phyloP scores from a whole-genome alignment of 92 coral and sea anemone genomes.

The Zoanthus solanderi region DNA sequence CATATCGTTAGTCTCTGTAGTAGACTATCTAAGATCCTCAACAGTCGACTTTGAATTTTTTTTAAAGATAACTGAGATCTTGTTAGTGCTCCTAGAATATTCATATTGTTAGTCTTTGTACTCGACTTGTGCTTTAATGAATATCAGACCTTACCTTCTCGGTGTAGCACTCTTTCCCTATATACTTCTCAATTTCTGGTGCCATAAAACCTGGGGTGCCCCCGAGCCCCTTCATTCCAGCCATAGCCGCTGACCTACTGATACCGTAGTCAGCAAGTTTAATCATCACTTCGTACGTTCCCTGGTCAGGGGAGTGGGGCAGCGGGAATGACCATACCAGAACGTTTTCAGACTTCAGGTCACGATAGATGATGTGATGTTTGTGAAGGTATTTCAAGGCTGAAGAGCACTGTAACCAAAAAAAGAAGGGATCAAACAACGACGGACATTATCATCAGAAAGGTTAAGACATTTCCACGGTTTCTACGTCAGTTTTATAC shows the following conservation, averaged over 20 bases:
- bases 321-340: constrained; percentile 95
- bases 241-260: constrained; percentile 96
- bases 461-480: too few relatives aligned
- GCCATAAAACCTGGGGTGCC: constrained; percentile 99
- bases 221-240: constrained; percentile 98
- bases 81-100: too few relatives aligned
- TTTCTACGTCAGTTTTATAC: too few relatives aligned
- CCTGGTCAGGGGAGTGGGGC: constrained; percentile 81
- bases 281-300: constrained; percentile 74
- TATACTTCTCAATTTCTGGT: constrained; percentile 98
- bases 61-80: too few relatives aligned
- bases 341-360: constrained; percentile 97
- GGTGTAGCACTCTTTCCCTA: constrained; percentile 94
- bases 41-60: too few relatives aligned
- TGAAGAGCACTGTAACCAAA: constrained; percentile 81
- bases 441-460: neutral
- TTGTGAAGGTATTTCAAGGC: constrained; percentile 99
- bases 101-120: too few relatives aligned
- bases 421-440: neutral
- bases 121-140: too few relatives aligned
- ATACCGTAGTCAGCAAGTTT: constrained; percentile 99
- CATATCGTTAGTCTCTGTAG: too few relatives aligned
- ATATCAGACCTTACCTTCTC: constrained; percentile 76
- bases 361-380: constrained; percentile 97
- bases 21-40: too few relatives aligned